These are phyloP conservation scores for Rousettus leschenaultii DNA, from an alignment of 2,113 vertebrate species.

Conservation along the genomic window DNA sequence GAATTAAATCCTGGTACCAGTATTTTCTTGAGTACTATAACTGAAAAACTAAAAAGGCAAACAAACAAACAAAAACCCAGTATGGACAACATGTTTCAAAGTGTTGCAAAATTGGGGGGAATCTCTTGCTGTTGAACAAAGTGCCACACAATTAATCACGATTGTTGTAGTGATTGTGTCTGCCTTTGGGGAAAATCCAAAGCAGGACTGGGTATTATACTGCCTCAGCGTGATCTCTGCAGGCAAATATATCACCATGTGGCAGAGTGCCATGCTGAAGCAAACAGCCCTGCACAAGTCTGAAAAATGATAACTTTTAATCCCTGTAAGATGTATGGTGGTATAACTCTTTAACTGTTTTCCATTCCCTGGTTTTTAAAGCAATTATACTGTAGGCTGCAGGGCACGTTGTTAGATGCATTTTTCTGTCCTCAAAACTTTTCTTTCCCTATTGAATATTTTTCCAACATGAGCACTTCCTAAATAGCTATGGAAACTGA, in stretches of 20 bases:
- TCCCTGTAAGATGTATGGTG: neutral
- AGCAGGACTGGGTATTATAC: neutral
- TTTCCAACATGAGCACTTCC: conserved; percentile 35
- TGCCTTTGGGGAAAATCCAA: conserved; percentile 33
- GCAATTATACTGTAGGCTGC: conserved; percentile 30
- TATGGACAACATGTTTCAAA: neutral
- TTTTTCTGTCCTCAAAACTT: conserved; percentile 45
- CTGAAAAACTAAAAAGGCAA: neutral
- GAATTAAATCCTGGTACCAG: neutral
- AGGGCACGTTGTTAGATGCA: conserved; percentile 15
- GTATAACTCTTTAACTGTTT: neutral
- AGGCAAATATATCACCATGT: conserved; percentile 41
- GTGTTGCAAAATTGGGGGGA: neutral
- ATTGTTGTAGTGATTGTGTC: neutral
- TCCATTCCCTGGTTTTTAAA: conserved; percentile 41
- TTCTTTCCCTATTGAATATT: neutral
- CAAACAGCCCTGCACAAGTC: neutral
- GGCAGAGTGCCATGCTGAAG: neutral
- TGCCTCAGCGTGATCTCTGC: conserved; percentile 15
- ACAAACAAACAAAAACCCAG: neutral
- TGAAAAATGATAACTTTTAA: conserved; percentile 56
- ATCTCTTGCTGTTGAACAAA: conserved; percentile 4
- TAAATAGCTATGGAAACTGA: conserved; percentile 9
- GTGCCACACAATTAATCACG: conserved; percentile 2
- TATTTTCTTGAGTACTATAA: conserved; percentile 19